A percentile compares a stretch with the other conserved stretches of the same genome.
These are phyloP conservation scores for Myotis myotis DNA, from an alignment of 2,797 vertebrate species.

Conservation along the genomic window DNA sequence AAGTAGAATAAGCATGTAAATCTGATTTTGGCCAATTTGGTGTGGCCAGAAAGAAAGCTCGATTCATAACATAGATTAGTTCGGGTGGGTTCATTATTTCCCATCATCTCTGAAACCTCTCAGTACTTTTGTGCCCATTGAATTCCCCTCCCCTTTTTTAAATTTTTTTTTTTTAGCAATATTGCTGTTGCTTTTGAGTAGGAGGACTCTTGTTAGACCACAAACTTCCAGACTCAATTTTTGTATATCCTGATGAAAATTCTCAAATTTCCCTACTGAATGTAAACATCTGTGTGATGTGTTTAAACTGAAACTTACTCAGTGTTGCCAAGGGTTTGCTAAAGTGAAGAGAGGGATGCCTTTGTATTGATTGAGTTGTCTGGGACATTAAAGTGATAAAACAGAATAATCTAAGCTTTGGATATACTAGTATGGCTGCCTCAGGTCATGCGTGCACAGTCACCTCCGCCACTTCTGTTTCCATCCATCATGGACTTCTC, in stretches of 20 bases:
- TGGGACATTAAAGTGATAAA: neutral
- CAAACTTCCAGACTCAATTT: slow-evolving; percentile 78
- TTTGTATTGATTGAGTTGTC: slow-evolving; percentile 17
- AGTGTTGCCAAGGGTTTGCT: slow-evolving; percentile 64
- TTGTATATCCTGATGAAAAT: slow-evolving; percentile 78
- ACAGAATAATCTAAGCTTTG: neutral
- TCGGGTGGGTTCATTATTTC: neutral
- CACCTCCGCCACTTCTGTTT: neutral
- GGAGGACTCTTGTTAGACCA: slow-evolving; percentile 56
- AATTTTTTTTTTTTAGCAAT: neutral
- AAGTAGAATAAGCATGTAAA: neutral
- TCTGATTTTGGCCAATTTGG: slow-evolving; percentile 23
- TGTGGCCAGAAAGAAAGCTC: neutral
- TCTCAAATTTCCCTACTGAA: slow-evolving; percentile 72
- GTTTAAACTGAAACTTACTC: slow-evolving; percentile 65
- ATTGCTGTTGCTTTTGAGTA: slow-evolving; percentile 56
- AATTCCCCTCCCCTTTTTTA: neutral
- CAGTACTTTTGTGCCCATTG: neutral
- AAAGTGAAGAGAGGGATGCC: slow-evolving; percentile 17
- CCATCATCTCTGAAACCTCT: slow-evolving; percentile 17
- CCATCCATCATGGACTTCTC: neutral
- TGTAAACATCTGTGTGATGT: slow-evolving; percentile 68
- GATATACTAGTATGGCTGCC: neutral
- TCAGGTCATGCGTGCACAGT: neutral
- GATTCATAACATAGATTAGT: neutral